phyloP scores from a whole-genome alignment of 92 coral and sea anemone genomes.

The Zoanthus sociatus region DNA sequence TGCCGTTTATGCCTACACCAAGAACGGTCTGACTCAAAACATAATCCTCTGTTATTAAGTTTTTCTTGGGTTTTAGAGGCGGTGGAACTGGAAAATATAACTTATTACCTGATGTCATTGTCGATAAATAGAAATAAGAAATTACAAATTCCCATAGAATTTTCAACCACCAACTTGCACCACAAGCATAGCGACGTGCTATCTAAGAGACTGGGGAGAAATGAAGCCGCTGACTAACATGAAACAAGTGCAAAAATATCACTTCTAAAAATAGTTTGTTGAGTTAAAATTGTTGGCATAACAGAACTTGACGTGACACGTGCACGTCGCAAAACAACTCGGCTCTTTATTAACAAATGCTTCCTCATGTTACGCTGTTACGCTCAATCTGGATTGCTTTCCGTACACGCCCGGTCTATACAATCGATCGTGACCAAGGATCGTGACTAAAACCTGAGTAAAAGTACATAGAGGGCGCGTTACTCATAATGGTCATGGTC shows the following conservation, averaged over 20 bases:
- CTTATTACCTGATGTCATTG: conserved; percentile 65
- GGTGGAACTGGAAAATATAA: conserved; percentile 73
- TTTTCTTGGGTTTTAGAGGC: conserved; percentile 71
- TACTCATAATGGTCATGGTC: no score
- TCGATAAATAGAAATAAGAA: neutral
- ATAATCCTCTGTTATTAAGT: conserved; percentile 81
- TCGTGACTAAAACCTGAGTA: no score
- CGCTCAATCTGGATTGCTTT: no score
- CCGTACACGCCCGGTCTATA: no score
- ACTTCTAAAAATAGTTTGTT: neutral
- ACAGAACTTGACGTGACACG: no score
- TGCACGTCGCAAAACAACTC: no score
- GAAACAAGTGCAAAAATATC: neutral
- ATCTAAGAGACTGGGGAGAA: neutral
- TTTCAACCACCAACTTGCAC: neutral
- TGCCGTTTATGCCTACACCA: conserved; percentile 98
- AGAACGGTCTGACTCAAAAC: conserved; percentile 80
- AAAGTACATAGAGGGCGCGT: no score
- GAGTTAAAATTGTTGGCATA: no score
- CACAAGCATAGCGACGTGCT: conserved; percentile 5
- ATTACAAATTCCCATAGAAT: neutral
- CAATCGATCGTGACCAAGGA: no score
- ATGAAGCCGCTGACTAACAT: conserved; percentile 3
- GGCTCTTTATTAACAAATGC: no score
- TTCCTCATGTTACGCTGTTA: no score